Base-by-base conservation (phyloP, 1,140 invertebrate species). In the Papilio aristodemus region DNA sequence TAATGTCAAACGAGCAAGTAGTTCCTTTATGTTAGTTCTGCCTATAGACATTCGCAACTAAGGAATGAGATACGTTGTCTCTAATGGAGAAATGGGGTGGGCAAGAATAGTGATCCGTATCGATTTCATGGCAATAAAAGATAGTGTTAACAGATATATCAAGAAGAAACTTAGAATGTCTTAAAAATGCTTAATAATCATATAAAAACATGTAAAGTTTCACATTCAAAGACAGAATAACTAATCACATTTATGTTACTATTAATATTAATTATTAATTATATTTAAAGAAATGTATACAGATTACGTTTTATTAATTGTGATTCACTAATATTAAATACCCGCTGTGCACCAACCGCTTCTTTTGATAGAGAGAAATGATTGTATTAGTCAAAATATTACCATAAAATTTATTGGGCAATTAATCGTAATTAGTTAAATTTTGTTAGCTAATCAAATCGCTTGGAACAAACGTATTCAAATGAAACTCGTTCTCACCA, bases 331-430 rank as follows among this genome's bases (percentile, higher is more conserved):
- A 64, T 64, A 64, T 43, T 41, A 27, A 19, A 22, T 38, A 25
- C 60, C 60, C 13, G 60, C 60, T 41, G 60, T 41, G 60, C 37
- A 41, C 22, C 60, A n/a, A 17, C 22, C 66, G 64, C 57, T 46
- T 57, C n/a, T 3, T 36, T 14, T 36, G 43, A 66, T 60, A 58
- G 57, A 67, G 63, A 71, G 43, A 62, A 68, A 71, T 68, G 69
- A 50, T 66, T 60, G 38, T 59, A 71, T 62, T 62, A 67, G 57
- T 68, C 36, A 46, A 68, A 71, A 68, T 71, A 71, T 68, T 68
- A 68, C 36, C 70, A 64, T 64, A 41, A 43, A 64, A 64, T 41
- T n/a, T 64, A 39, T 41, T 39, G n/a, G 39, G 37, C 38, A 64
- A 64, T 64, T 41, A 64, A 64, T 43, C 37, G 37, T 64, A 41